Evolutionary conservation across 2,113 vertebrate genomes (phyloP), one percentile per base, ranked within the genome.

Genomic region (Microcebus murinus): DNA sequence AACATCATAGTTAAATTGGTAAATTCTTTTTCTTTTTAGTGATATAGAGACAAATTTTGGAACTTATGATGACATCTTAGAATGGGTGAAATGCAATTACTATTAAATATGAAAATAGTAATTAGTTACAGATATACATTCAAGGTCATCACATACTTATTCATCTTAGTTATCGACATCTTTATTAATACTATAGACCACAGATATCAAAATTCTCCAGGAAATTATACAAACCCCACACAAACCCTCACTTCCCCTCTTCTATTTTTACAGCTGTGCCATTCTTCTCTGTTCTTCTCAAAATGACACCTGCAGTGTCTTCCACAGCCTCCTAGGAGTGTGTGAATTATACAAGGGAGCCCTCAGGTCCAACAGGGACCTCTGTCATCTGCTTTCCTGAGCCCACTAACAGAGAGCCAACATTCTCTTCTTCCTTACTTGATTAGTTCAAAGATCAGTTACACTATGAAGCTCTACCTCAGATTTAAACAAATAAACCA

Each of bases 191-290:
- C 34, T 68, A 1, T 23, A 91, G 55, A 89, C 42, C 27, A 52
- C 50, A 80, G 70, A 68, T 36, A 45, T 90, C 48, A 82, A 74
- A 61, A 68, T 90, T 74, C 77, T 91, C 23, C 67, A 81, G 86
- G 79, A 96, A 94, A 57, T 95, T 91, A 83, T 68, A 73, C 84
- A 94, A 95, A 91, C 29, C 31, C 67, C 89, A 80, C 29, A 76
- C 14, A 87, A 74, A 87, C 48, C 25, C 8, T 86, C 42, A 65
- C 63, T 96, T 95, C 96, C 76, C 79, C 50, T 15, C 39, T 39
- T 89, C 93, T 97, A 2, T 97, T 97, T 96, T 96, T 25, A 96
- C 96, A 98, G 97, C 97, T 97, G 96, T 52, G 63, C 15, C 63
- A 34, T 65, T 97, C 52, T 91, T 59, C 82, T 80, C 36, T 96